These are phyloP conservation scores for Lepidiolamprologus cunningtoni DNA, from an alignment of 2,113 vertebrate genomes.

Conservation along the genomic window DNA sequence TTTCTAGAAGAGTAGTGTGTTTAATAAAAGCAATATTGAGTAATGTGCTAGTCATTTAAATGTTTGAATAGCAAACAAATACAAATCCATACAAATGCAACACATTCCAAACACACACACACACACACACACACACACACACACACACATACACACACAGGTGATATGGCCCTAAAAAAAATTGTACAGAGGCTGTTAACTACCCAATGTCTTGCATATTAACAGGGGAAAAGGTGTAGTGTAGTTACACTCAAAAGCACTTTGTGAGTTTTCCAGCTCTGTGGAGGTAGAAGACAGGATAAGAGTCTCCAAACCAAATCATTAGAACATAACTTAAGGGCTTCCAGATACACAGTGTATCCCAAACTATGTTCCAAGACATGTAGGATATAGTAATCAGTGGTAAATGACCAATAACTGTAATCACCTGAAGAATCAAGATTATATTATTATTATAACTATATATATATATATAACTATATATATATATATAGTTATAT, in stretches of 20 bases:
- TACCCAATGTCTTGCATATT: neutral
- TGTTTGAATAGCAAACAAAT: no score
- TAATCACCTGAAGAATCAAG: neutral
- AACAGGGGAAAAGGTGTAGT: neutral
- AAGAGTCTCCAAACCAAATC: neutral
- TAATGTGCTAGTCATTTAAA: no score
- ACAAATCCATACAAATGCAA: neutral
- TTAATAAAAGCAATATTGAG: no score
- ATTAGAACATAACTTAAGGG: neutral
- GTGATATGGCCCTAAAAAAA: neutral
- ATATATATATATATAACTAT: neutral
- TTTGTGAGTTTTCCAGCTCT: neutral
- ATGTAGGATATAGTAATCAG: neutral
- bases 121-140: no score
- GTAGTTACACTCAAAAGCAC: neutral
- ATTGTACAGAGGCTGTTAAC: neutral
- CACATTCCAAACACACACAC: neutral
- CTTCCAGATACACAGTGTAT: neutral
- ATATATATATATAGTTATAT: neutral
- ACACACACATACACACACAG: no score
- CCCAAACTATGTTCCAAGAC: neutral
- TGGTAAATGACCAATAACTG: neutral
- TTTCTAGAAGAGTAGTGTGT: no score
- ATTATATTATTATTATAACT: neutral
- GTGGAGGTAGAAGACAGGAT: neutral